Conservation (phyloP, 2,113 vertebrate species). For the Microcebus ravelobensis region DNA sequence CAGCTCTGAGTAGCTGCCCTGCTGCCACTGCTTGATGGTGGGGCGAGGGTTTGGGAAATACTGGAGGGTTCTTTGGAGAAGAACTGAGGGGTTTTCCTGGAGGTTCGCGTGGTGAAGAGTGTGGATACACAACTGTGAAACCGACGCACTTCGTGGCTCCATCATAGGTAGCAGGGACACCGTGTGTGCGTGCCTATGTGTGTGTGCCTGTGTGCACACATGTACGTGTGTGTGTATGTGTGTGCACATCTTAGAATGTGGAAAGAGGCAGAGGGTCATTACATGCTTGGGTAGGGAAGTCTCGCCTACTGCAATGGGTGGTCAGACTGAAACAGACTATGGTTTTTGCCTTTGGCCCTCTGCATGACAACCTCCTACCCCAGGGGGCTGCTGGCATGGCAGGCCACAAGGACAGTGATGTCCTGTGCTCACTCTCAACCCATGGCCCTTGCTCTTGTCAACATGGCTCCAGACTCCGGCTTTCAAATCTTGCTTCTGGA, state of each 20-base stretch:
- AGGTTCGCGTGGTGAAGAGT: neutral
- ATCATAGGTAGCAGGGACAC: neutral
- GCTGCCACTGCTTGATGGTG: fast-evolving
- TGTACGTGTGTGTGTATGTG: neutral
- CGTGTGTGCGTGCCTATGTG: fast-evolving
- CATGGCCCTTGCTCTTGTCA: no score
- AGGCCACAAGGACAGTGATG: no score
- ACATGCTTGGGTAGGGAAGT: no score
- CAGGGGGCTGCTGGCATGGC: no score
- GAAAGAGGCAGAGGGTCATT: neutral
- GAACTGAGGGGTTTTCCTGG: neutral
- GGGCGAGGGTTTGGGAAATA: neutral
- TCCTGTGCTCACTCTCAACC: no score
- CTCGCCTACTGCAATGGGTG: neutral
- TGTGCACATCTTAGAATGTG: neutral
- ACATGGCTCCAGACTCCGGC: neutral
- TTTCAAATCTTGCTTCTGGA: neutral
- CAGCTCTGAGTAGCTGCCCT: neutral
- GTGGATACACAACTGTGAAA: fast-evolving
- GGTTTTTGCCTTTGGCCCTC: neutral
- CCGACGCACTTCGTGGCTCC: neutral
- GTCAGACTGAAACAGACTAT: neutral
- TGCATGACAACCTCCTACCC: no score
- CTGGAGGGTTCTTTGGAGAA: neutral
- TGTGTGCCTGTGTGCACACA: fast-evolving